phyloP scores from a whole-genome alignment of 2,888 invertebrate species.

The Xiphydria camelus region DNA sequence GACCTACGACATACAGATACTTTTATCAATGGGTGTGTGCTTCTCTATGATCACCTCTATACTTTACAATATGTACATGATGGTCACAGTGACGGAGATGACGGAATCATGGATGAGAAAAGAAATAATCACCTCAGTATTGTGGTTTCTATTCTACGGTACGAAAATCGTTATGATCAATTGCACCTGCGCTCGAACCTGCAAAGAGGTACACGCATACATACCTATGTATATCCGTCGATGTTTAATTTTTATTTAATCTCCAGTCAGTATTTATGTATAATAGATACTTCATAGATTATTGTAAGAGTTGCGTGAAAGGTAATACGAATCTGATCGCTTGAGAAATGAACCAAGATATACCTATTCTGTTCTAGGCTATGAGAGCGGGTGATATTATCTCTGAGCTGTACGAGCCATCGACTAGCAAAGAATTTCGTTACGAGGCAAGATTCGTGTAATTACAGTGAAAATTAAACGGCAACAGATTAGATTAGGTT shows the following conservation, averaged over 20 bases:
- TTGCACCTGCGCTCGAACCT: neutral
- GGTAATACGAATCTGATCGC: neutral
- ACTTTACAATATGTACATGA: conserved; percentile 2
- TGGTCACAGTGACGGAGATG: neutral
- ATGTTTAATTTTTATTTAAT: neutral
- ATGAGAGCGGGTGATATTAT: neutral
- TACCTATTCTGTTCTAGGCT: neutral
- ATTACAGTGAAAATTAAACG: neutral
- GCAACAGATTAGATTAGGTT: neutral
- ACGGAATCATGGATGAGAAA: too few relatives aligned
- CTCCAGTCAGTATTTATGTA: too few relatives aligned
- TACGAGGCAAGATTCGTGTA: neutral
- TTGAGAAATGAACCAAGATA: too few relatives aligned
- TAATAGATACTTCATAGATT: neutral
- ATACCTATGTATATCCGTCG: too few relatives aligned
- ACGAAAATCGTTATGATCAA: conserved; percentile 4
- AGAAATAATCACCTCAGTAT: too few relatives aligned
- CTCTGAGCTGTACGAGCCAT: neutral
- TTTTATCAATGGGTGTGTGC: conserved; percentile 6
- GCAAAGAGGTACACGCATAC: conserved; percentile 2
- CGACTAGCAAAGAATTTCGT: neutral
- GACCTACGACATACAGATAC: conserved; percentile 2
- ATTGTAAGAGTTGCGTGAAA: neutral
- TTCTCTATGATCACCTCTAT: conserved; percentile 8
- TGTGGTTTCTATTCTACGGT: conserved; percentile 1